Evolutionary conservation across 2,113 vertebrate species (phyloP), one percentile per base, ranked within the genome.

Genomic region (Hepsetus odoe): DNA sequence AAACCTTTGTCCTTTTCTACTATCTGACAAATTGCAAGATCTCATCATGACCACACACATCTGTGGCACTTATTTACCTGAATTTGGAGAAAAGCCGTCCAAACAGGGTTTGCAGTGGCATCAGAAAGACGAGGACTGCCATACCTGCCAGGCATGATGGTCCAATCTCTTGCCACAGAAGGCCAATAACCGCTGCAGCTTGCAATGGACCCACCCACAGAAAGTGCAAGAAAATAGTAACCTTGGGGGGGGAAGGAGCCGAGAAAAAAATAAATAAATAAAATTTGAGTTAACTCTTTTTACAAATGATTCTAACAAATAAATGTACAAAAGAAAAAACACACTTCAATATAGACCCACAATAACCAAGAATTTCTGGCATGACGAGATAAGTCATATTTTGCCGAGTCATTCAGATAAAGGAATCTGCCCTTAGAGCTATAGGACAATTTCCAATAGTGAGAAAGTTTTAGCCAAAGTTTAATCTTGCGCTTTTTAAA

Each of bases 131-230:
- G 0, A 99, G 90, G 42, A 99, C 90, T 1, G 87, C 94, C 93
- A 99, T 95, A 40, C 97, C 97, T 0, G 94, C 96, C 22, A 99
- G 89, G 81, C 97, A 99, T 0, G 97, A 96, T 0, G 95, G 92
- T 8, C 96, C 97, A 18, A 99, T 96, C 84, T 98, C 94, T 66
- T 82, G 65, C 97, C 98, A 99, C 51, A 99, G 94, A 55, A 99
- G 92, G 0, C 80, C 92, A 13, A 94, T 92, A 4, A 98, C 96
- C 0, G 83, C 93, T 0, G 94, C 79, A 0, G 95, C 96, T 83
- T 98, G 96, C 59, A 98, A 86, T 2, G 97, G 98, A 42, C 92
- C 97, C 75, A 95, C 94, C 96, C 97, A 99, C 72, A 99, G 83
- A 82, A 91, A 98, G 87, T 99, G 97, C 83, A 98, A 87, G 85